Conservation (phyloP, 2,888 invertebrate genomes). For the Amorpha juglandis region DNA sequence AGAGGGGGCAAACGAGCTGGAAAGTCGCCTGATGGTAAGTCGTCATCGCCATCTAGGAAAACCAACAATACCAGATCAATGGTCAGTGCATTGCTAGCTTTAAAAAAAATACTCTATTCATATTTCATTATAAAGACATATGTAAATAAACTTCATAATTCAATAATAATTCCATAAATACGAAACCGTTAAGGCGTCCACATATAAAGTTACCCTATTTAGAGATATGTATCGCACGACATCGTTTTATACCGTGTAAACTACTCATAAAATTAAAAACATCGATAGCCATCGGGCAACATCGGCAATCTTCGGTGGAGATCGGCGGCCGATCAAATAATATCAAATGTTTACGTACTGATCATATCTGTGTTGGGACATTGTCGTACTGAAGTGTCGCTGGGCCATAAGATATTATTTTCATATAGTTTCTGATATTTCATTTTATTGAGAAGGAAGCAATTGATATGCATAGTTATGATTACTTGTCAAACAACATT, state of each 20-base stretch:
- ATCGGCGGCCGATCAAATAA: constrained; percentile 66
- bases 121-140: not conserved
- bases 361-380: constrained; percentile 55
- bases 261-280: constrained; percentile 63
- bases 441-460: not conserved
- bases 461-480: too few relatives aligned
- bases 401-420: constrained; percentile 5
- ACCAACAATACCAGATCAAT: too few relatives aligned
- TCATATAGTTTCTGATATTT: not conserved
- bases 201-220: constrained; percentile 22
- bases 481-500: too few relatives aligned
- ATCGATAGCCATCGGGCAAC: constrained; percentile 59
- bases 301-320: constrained; percentile 58
- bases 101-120: not conserved
- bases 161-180: constrained; percentile 12
- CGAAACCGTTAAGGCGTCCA: constrained; percentile 9
- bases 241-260: constrained; percentile 51
- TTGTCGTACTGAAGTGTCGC: constrained; percentile 18
- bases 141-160: not conserved
- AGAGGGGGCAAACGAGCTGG: too few relatives aligned
- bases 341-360: constrained; percentile 66
- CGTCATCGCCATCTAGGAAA: too few relatives aligned
- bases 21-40: too few relatives aligned
- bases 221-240: constrained; percentile 29
- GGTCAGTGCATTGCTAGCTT: too few relatives aligned